These are phyloP conservation scores for Coryphaenoides rupestris DNA, from an alignment of 2,113 vertebrate genomes.

Conservation along the genomic window DNA sequence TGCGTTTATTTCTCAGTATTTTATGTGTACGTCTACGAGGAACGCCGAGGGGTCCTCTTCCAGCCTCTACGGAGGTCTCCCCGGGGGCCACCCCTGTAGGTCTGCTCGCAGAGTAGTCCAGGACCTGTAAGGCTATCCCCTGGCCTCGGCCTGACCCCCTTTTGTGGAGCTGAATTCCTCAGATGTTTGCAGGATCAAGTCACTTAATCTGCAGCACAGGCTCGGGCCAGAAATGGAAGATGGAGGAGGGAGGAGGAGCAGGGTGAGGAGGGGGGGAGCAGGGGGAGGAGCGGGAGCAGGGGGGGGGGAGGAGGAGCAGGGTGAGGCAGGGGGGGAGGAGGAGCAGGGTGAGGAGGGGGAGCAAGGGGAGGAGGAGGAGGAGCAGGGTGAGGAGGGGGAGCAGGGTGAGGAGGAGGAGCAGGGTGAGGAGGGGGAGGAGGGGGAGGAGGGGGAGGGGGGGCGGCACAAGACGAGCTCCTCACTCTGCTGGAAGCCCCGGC, in stretches of 20 bases:
- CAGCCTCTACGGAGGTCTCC: slow-evolving; percentile 46
- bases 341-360: too few relatives aligned
- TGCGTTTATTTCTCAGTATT: neutral
- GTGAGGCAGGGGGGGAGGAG: too few relatives aligned
- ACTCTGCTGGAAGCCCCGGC: slow-evolving; percentile 57
- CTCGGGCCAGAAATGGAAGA: slow-evolving; percentile 36
- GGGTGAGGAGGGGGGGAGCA: slow-evolving; percentile 39
- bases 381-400: slow-evolving; percentile 13
- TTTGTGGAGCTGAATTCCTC: slow-evolving; percentile 75
- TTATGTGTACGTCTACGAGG: slow-evolving; percentile 7
- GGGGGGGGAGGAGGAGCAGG: too few relatives aligned
- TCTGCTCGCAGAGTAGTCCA: slow-evolving; percentile 59
- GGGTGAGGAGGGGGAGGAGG: neutral
- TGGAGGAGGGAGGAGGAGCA: slow-evolving; percentile 18
- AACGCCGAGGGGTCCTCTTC: slow-evolving; percentile 21
- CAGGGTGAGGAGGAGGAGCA: neutral
- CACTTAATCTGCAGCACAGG: slow-evolving; percentile 65
- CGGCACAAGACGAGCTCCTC: slow-evolving; percentile 50
- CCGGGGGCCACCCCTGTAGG: slow-evolving; percentile 57
- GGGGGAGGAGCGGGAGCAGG: slow-evolving; percentile 9
- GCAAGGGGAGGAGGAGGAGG: slow-evolving; percentile 35
- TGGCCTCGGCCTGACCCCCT: slow-evolving; percentile 74
- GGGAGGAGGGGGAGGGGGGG: neutral
- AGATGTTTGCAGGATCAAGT: slow-evolving; percentile 70
- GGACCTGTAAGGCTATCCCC: slow-evolving; percentile 71